Percentiles rank a stretch among this genome's conserved stretches.
Conservation (phyloP, 2,113 vertebrate genomes). For the Elaphurus davidianus region DNA sequence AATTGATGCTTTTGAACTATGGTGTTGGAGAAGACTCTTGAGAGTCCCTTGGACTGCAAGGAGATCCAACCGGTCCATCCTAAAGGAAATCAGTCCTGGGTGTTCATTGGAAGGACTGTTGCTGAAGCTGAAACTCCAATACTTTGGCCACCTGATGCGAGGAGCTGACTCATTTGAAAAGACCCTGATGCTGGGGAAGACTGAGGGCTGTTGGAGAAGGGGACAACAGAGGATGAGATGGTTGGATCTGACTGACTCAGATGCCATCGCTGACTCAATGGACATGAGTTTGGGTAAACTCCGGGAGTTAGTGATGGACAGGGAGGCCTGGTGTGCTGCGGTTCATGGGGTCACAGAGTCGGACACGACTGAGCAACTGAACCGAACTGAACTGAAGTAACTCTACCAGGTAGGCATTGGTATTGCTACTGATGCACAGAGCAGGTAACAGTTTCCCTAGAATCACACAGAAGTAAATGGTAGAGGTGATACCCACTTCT, state of each 20-base stretch:
- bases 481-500: neutral
- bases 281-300: neutral
- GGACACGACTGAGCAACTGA: rapidly evolving
- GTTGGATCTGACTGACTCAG: neutral
- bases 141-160: neutral
- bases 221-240: neutral
- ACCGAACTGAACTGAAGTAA: neutral
- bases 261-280: neutral
- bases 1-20: neutral
- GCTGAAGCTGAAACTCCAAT: neutral
- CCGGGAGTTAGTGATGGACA: neutral
- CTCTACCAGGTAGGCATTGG: neutral
- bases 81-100: neutral
- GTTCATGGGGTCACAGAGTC: neutral
- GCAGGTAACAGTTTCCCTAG: neutral
- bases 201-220: neutral
- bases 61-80: neutral
- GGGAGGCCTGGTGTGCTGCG: neutral
- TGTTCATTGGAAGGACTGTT: neutral
- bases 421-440: neutral
- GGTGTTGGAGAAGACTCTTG: neutral
- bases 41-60: neutral
- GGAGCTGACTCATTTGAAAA: neutral
- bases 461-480: neutral
- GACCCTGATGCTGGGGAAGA: neutral